phyloP scores from a whole-genome alignment of 92 coral and sea anemone species.

The Bergia puertoricense region DNA sequence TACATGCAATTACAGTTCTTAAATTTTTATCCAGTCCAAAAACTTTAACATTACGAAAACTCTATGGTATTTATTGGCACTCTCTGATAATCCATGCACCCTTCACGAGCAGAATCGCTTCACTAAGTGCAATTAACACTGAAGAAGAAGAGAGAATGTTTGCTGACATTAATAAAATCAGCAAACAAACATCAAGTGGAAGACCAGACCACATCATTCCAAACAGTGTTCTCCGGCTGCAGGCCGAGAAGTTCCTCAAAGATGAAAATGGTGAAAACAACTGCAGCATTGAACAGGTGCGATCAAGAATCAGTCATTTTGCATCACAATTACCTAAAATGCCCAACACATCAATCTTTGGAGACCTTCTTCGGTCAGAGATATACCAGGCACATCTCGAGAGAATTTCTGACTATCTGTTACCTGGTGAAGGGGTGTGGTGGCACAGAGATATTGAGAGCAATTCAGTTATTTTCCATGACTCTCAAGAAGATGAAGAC shows the following conservation, averaged over 20 bases:
- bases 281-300: constrained; percentile 5
- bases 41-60: too few relatives aligned
- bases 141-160: neutral
- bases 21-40: too few relatives aligned
- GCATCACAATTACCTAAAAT: neutral
- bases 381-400: constrained; percentile 30
- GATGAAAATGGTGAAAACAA: neutral
- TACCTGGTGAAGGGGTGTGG: constrained; percentile 32
- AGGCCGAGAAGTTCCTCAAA: neutral
- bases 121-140: neutral
- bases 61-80: neutral
- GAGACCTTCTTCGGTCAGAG: neutral
- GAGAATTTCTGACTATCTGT: constrained; percentile 20
- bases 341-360: neutral
- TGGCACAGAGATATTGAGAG: neutral
- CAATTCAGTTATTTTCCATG: neutral
- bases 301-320: constrained; percentile 3
- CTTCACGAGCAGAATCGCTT: neutral
- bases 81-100: neutral
- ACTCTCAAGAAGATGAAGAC: too few relatives aligned
- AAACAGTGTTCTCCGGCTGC: neutral
- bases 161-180: neutral
- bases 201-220: neutral
- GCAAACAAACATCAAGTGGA: neutral
- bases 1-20: too few relatives aligned